Percentiles rank a stretch among this genome's conserved stretches.
Evolutionary conservation across 1,140 invertebrate species (phyloP).

Genomic region (Drosophila nebulosa): DNA sequence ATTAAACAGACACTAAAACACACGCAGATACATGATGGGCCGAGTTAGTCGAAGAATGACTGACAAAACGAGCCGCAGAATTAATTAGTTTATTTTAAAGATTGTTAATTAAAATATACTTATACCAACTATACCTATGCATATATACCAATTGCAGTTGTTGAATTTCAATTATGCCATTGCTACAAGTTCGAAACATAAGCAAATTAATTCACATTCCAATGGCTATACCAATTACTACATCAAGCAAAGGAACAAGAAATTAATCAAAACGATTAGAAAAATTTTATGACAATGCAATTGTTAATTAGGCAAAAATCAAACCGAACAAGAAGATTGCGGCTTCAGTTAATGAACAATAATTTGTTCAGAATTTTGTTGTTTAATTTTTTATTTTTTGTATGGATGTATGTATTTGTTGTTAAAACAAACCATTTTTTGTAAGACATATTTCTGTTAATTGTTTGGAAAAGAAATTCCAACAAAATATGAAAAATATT

Average conservation of each 20-base stretch:
- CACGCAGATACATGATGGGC: constrained; percentile 25
- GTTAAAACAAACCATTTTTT: constrained; percentile 41
- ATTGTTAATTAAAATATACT: constrained; percentile 39
- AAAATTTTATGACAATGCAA: constrained; percentile 62
- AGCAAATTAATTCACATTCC: constrained; percentile 32
- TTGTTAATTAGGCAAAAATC: constrained; percentile 55
- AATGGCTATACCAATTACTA: constrained; percentile 46
- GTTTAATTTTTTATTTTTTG: constrained; percentile 29
- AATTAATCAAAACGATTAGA: constrained; percentile 63
- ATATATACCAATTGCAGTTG: constrained; percentile 61
- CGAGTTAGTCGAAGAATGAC: constrained; percentile 48
- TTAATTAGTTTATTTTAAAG: constrained; percentile 36
- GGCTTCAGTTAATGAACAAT: constrained; percentile 48
- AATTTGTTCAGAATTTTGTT: constrained; percentile 22
- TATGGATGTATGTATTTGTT: constrained; percentile 18
- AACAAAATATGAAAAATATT: constrained; percentile 39
- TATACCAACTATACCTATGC: constrained; percentile 36
- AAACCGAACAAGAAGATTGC: constrained; percentile 9
- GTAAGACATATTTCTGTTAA: constrained; percentile 34
- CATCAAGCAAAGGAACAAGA: constrained; percentile 46
- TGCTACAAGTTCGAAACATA: constrained; percentile 30
- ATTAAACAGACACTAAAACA: constrained; percentile 7
- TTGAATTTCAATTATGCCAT: constrained; percentile 62
- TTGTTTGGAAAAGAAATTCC: constrained; percentile 40
- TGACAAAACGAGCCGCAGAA: constrained; percentile 38